Conservation (phyloP, 2,888 invertebrate genomes). For the Andricus curvator region DNA sequence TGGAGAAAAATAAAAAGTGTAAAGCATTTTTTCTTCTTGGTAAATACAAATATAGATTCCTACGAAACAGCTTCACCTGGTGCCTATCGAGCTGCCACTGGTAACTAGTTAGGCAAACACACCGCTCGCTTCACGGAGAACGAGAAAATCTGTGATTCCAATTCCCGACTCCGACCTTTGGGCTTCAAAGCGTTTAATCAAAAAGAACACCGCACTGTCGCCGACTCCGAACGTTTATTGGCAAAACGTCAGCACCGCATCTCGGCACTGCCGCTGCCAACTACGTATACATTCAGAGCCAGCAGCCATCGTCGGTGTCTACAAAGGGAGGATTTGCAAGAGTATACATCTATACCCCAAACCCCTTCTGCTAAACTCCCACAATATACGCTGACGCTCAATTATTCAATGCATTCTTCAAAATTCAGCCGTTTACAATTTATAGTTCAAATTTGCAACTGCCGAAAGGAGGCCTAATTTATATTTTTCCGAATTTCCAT, state of each 20-base stretch:
- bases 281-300: constrained; percentile 39
- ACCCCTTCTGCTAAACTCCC: background rate
- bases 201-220: constrained; percentile 53
- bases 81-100: constrained; percentile 11
- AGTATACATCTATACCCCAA: constrained; percentile 16
- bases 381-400: background rate
- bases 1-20: background rate
- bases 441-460: background rate
- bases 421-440: background rate
- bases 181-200: constrained; percentile 55
- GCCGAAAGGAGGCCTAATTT: too few species aligned
- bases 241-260: constrained; percentile 45
- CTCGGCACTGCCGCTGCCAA: constrained; percentile 28
- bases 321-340: constrained; percentile 24
- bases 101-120: constrained; percentile 31
- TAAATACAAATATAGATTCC: background rate
- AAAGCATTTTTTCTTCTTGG: background rate
- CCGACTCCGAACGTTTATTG: constrained; percentile 53
- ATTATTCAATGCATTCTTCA: constrained; percentile 2
- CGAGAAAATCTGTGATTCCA: constrained; percentile 54
- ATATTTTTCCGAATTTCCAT: too few species aligned
- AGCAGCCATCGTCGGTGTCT: constrained; percentile 31
- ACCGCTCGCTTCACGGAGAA: background rate
- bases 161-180: constrained; percentile 52
- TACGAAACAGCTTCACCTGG: constrained; percentile 1